Base-by-base conservation (phyloP, 2,113 vertebrate genomes). In the Abramis brama region DNA sequence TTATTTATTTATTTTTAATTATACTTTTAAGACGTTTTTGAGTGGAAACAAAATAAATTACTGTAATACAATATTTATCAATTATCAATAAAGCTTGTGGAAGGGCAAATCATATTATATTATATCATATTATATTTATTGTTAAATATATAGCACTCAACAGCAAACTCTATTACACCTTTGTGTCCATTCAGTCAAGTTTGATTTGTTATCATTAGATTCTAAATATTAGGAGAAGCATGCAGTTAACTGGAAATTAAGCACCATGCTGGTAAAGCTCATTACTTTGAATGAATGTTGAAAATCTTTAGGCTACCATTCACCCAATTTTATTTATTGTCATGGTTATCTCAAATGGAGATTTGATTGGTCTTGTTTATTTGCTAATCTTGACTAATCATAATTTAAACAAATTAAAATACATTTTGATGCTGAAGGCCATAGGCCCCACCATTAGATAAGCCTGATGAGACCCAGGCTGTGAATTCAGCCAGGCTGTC, bases 291-390 rank as follows among this genome's bases (percentile, higher is more conserved):
- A 39, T 79, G 23, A 79, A 60, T 25, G 33, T 43, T 79, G 33
- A 60, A 62, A 21, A 62, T 12, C 11, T 79, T 36, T 17, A 62
- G 33, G 33, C 36, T 79, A 79, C 33, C 33, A 79, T 60, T 79
- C 12, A 60, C 57, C 12, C 11, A 8, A 13, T 43, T 60, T 79
- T 17, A 79, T 43, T 60, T 60, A 73, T 73, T 73, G 21, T 79
- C 15, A 25, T 79, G 3, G n/a, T 55, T 55, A 77, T 62, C 11
- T 17, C 43, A 81, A 27, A 66, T 66, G n/a, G 23, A 66, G 25
- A 64, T 79, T 79, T 64, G n/a, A 81, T 66, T 43, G 12, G 4
- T 62, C 13, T 25, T 78, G 10, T 57, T 36, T 81, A 17, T 81
- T 45, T 64, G 36, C 23, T 45, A 62, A 80, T 64, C n/a, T 27